Evolutionary conservation across 2,113 vertebrate genomes (phyloP), one percentile per base, ranked within the genome.

Genomic region (Catharus bicknelli): DNA sequence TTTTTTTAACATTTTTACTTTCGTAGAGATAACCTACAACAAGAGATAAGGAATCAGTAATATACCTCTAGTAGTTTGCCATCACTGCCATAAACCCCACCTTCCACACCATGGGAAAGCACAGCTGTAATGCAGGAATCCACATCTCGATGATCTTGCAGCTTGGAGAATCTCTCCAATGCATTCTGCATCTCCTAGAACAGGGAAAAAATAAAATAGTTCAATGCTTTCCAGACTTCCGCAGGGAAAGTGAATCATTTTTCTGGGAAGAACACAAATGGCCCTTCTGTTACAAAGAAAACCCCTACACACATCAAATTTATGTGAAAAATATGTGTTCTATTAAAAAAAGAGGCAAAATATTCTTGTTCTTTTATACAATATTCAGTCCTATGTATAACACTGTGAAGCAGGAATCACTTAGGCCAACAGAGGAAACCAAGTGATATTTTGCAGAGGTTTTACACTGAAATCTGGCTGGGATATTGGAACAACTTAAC

Each of bases 61-160:
- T 38, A 22, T 89, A 99, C 99, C 98, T 98, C 97, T 47, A 99
- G 96, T 16, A 99, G 97, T 67, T 98, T 97, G 75, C 99, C 99
- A 18, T 99, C 99, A 47, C 97, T 98, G 54, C 99, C 99, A 13
- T 99, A 99, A 90, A 99, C 73, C 2, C 98, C 98, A 48, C 99
- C 99, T 32, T 99, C 99, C 63, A 99, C 97, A 27, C 99, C 99
- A 1, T 99, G 99, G 8, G 99, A 99, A 36, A 99, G 98, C 61
- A 99, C 96, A 74, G 99, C 99, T 79, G 99, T 98, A 64, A 98
- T 97, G 91, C 98, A 98, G 82, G 99, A 99, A 97, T 99, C 98
- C 30, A 96, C 95, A 27, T 92, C 72, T 21, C 80, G 95, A 90
- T 99, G 99, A 27, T 97, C 97, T 11, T 90, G 93, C 5, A 90